Conservation (phyloP, 2,113 vertebrate species). For the Paedocypris sp. region DNA sequence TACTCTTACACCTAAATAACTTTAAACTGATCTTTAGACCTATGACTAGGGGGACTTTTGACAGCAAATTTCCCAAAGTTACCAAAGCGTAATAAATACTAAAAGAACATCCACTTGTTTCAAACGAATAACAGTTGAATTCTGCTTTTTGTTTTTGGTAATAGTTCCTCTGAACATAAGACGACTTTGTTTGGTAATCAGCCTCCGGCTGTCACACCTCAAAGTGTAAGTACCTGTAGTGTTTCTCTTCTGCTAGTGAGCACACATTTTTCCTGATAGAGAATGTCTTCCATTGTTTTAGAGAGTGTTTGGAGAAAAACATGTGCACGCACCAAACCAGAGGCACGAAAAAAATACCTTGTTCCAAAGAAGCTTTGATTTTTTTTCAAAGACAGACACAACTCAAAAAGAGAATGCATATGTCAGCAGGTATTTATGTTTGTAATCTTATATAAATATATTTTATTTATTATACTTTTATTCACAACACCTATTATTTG, state of each 20-base stretch:
- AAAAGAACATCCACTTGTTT: too few relatives aligned
- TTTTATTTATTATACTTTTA: background rate
- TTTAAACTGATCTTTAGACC: too few relatives aligned
- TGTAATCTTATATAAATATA: background rate
- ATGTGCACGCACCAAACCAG: conserved; percentile 11
- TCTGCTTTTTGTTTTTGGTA: background rate
- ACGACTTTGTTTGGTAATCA: background rate
- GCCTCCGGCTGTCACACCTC: background rate
- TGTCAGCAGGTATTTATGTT: conserved; percentile 42
- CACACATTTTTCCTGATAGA: background rate
- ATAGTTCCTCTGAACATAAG: background rate
- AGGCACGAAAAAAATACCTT: background rate
- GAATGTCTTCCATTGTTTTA: background rate
- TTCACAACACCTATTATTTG: background rate
- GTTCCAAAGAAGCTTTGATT: conserved; percentile 36
- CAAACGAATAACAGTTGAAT: background rate
- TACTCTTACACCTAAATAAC: too few relatives aligned
- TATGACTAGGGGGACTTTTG: too few relatives aligned
- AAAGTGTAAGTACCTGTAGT: background rate
- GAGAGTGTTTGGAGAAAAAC: conserved; percentile 23
- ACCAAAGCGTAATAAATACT: too few relatives aligned
- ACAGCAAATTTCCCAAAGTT: too few relatives aligned
- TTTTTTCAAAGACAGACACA: conserved; percentile 39
- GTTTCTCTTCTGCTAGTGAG: background rate
- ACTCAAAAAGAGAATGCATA: background rate